These are phyloP conservation scores for Esox lucius DNA, from an alignment of 2,797 vertebrate genomes.

Conservation along the genomic window DNA sequence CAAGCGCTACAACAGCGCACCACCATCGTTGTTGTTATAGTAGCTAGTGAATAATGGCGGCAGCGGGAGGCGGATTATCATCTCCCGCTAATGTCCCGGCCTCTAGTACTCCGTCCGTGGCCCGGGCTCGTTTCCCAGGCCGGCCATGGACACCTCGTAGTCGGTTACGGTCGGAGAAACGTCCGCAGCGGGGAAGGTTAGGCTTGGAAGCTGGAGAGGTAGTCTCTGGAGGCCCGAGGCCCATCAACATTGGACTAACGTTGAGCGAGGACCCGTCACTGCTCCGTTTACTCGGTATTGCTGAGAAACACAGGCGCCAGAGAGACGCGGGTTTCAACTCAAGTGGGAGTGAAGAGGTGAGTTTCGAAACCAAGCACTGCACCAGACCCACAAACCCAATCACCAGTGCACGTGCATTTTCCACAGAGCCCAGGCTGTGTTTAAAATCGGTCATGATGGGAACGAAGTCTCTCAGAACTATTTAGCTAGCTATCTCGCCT, in stretches of 20 bases:
- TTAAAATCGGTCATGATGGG: background rate
- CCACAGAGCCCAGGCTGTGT: background rate
- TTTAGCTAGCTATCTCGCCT: background rate
- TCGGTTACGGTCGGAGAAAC: constrained; percentile 72
- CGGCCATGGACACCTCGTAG: constrained; percentile 72
- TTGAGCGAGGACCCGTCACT: constrained; percentile 80
- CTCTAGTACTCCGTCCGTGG: constrained; percentile 47
- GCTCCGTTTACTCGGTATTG: constrained; percentile 77
- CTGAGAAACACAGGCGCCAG: constrained; percentile 78
- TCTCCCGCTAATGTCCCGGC: constrained; percentile 72
- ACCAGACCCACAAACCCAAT: too few relatives aligned
- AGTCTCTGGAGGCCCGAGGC: constrained; percentile 73
- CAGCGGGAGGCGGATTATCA: constrained; percentile 80
- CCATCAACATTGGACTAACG: constrained; percentile 73
- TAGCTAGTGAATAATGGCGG: constrained; percentile 85
- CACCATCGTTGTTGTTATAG: constrained; percentile 69
- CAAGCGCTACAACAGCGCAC: constrained; percentile 55
- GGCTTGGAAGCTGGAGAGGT: constrained; percentile 59
- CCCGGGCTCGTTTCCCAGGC: constrained; percentile 84
- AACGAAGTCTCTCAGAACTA: background rate
- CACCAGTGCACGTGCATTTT: background rate
- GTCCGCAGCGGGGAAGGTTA: constrained; percentile 67
- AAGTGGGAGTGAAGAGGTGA: constrained; percentile 79
- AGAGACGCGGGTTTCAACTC: constrained; percentile 76
- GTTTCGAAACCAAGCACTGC: background rate